phyloP scores from a whole-genome alignment of 2,113 vertebrate genomes.

The Eupsittula cactorum region DNA sequence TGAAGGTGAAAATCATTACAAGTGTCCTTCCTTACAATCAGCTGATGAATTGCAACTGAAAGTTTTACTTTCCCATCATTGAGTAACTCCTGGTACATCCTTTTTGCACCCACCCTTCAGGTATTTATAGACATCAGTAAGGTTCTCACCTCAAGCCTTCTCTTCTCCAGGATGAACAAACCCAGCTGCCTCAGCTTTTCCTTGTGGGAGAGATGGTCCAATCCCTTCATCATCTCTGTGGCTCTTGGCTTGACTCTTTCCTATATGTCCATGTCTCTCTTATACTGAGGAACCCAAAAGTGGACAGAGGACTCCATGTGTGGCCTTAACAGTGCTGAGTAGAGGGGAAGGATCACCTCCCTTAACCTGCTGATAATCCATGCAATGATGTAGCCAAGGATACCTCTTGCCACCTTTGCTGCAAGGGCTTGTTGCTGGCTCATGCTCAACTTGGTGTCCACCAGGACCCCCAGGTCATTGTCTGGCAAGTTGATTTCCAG shows the following conservation, averaged over 20 bases:
- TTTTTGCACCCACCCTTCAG: not conserved
- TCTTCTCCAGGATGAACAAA: not conserved
- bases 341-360: not conserved
- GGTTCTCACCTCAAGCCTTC: not conserved
- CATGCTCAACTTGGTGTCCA: not conserved
- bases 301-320: no score
- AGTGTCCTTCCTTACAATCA: no score
- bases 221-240: not conserved
- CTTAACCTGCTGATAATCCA: not conserved
- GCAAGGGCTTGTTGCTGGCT: not conserved
- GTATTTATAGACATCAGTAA: not conserved
- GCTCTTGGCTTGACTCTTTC: not conserved
- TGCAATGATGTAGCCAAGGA: not conserved
- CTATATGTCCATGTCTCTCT: not conserved
- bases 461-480: not conserved
- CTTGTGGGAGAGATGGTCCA: not conserved
- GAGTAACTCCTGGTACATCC: not conserved
- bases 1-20: no score
- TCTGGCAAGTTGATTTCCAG: not conserved
- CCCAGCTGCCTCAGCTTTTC: not conserved
- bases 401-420: not conserved
- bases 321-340: not conserved
- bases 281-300: not conserved
- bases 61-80: no score
- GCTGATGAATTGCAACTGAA: no score